Evolutionary conservation across 1,140 invertebrate genomes (phyloP), one percentile per base, ranked within the genome.

Genomic region (Nixonia krombeini): DNA sequence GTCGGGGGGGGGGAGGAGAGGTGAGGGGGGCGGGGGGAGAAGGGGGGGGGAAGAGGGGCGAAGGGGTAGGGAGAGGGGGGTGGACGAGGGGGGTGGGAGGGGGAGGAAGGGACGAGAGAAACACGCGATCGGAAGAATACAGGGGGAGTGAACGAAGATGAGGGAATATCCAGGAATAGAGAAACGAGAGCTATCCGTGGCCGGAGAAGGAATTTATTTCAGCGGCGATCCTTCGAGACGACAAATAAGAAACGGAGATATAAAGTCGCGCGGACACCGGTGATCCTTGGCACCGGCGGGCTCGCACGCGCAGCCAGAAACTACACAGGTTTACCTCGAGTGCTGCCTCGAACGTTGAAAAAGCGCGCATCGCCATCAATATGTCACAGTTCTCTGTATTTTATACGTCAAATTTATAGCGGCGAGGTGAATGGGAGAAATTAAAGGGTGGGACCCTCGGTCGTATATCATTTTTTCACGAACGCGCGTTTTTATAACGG

Each of bases 291-390:
- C 50, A 61, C 41, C 64, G 13, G 35, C 13, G 35, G 12, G 21
- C 46, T 16, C 15, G 12, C 40, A 18, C 12, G 15, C n/a, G 13
- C 15, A 28, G 13, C 59, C 37, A 52, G 64, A 61, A 67, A 67
- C 59, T 33, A 45, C 47, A 67, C 56, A 56, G 13, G 64, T 61
- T 67, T 47, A 29, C 64, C 64, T 67, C 58, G 64, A 46, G 26
- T 21, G 16, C 41, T 52, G 21, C 38, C 33, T 53, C 49, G 52
- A 25, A 44, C 15, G 33, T 37, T 25, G 52, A 42, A 53, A 64
- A 59, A 53, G 33, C 42, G 40, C 18, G 16, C 46, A 47, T 47
- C 50, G 28, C 9, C 21, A 50, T 17, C 28, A 38, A 38, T 38
- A 38, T 38, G 37, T 38, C 37, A 38, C 37, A 7, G 21, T 49